Percentiles rank a stretch among this genome's conserved stretches.
These are phyloP conservation scores for Calidris pygmaea DNA, from an alignment of 2,113 vertebrate genomes.

Conservation along the genomic window DNA sequence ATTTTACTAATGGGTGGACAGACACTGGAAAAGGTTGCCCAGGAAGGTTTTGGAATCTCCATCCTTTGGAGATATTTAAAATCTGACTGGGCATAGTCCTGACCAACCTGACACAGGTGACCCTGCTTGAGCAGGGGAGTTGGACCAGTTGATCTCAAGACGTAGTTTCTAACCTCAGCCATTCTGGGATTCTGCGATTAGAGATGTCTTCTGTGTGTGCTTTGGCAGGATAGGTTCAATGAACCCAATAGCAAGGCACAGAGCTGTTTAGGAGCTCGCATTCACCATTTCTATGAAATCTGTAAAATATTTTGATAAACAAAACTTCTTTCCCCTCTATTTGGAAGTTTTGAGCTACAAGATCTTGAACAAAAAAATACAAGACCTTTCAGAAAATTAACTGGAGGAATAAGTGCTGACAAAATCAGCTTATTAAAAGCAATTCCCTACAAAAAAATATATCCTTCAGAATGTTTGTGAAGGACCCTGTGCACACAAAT, in stretches of 20 bases:
- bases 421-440: background rate
- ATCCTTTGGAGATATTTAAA: background rate
- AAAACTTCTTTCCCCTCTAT: background rate
- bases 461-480: background rate
- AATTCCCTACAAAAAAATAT: background rate
- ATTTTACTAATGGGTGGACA: background rate
- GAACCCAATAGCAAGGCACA: background rate
- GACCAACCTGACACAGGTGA: background rate
- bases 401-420: background rate
- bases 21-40: background rate
- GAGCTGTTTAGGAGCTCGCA: background rate
- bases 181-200: background rate
- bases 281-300: background rate
- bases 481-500: background rate
- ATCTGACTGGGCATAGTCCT: background rate
- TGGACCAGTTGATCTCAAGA: background rate
- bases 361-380: background rate
- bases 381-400: background rate
- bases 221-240: background rate
- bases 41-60: background rate
- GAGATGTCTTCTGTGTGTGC: background rate
- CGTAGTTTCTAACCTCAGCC: background rate
- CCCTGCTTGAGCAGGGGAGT: background rate
- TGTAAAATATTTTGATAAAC: background rate
- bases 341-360: background rate